phyloP scores from a whole-genome alignment of 92 coral and sea anemone species.

The Zoanthus gigantus region DNA sequence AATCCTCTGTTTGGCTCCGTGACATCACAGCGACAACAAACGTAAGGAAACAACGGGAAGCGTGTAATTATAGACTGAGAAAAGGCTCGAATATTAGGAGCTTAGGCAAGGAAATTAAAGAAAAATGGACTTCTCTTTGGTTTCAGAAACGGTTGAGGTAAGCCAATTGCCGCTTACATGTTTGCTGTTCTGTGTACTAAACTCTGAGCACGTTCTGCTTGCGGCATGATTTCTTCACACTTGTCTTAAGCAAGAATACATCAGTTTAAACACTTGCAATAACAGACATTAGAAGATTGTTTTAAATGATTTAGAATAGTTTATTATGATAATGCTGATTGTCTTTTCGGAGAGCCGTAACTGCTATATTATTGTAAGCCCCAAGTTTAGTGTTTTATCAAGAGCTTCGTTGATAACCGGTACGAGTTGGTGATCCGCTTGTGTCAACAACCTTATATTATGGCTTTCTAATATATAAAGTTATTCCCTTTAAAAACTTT shows the following conservation, averaged over 20 bases:
- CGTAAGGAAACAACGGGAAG: background rate
- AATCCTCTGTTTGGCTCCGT: slow-evolving; percentile 1
- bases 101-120: background rate
- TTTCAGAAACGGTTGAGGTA: background rate
- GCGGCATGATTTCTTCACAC: background rate
- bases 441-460: slow-evolving; percentile 40
- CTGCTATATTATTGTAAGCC: background rate
- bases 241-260: background rate
- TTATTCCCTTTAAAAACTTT: slow-evolving; percentile 17
- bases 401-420: background rate
- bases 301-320: background rate
- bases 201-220: background rate
- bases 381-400: background rate
- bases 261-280: slow-evolving; percentile 5
- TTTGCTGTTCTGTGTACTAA: background rate
- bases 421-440: background rate
- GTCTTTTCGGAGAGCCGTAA: background rate
- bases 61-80: background rate
- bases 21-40: slow-evolving; percentile 53
- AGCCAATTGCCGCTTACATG: background rate
- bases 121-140: background rate
- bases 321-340: background rate
- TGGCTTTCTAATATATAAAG: slow-evolving; percentile 8
- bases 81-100: background rate
- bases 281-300: background rate